Base-by-base conservation (phyloP, 2,113 vertebrate genomes). In the Hoplias malabaricus region DNA sequence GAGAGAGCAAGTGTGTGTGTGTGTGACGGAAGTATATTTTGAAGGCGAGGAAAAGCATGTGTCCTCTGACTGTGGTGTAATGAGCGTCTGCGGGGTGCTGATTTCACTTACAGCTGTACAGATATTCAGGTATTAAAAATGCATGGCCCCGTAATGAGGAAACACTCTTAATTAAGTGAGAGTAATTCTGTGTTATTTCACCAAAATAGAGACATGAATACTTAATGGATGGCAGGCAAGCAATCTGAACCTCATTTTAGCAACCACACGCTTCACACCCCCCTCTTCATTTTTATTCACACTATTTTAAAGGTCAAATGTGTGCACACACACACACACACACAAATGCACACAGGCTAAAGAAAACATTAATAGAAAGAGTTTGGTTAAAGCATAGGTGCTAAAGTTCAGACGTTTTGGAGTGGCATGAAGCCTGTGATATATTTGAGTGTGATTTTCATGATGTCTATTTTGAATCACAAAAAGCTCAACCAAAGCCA, bases 151-250 rank as follows among this genome's bases (percentile, higher is more conserved):
- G 25, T 62, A 73, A 85, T 67, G 82, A 83, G 69, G 82, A 85
- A 81, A 84, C 86, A 82, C 85, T 86, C 86, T 87, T 89, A 90
- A 92, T 92, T 90, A 91, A 90, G 86, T 77, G 21, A 70, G 69
- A 87, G 86, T 83, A 87, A 90, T 86, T 84, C 53, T 57, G 79
- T 72, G 85, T 88, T 89, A 84, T 88, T 88, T 82, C 88, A 81
- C 79, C 73, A 57, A 82, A 82, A 84, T 79, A 77, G 73, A 77
- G 78, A 75, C 82, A 87, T 89, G 85, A 89, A 88, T 89, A 87
- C 87, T 88, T 89, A 89, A 88, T 88, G 84, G 86, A 77, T 57
- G 48, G 76, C 81, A 69, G 78, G 84, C 65, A 78, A 84, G 86
- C 84, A 87, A 88, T 89, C 89, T 88, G 85, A 80, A 50, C 36